Evolutionary conservation across 2,888 invertebrate species (phyloP).

Genomic region (Gandaritis pyraliata): DNA sequence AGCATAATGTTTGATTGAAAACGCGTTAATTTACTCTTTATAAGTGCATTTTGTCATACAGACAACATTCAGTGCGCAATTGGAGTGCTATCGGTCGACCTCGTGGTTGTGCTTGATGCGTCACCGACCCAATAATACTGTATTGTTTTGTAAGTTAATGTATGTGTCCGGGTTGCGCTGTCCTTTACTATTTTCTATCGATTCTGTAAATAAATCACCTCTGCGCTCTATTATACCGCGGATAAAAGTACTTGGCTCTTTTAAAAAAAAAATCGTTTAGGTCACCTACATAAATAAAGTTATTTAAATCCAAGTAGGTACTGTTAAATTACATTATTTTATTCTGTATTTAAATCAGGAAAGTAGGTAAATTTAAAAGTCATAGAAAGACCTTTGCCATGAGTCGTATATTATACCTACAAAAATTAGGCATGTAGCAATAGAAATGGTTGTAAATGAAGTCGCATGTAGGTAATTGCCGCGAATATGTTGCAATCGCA

Average conservation of each 20-base stretch:
- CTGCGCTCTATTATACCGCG: too few species aligned
- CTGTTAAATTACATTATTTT: too few species aligned
- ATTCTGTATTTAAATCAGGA: too few species aligned
- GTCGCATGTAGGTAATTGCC: conserved; percentile 54
- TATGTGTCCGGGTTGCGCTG: conserved; percentile 64
- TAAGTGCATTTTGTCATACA: conserved; percentile 7
- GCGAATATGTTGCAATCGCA: conserved; percentile 61
- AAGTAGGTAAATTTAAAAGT: too few species aligned
- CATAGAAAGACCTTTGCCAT: too few species aligned
- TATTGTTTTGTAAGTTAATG: conserved; percentile 52
- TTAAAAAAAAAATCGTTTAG: conserved; percentile 9
- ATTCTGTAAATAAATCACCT: conserved; percentile 52
- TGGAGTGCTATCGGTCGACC: conserved; percentile 59
- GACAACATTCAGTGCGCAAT: conserved; percentile 61
- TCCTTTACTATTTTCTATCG: conserved; percentile 58
- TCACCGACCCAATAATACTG: conserved; percentile 55
- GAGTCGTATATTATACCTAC: too few species aligned
- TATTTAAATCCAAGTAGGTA: too few species aligned
- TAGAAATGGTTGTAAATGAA: conserved; percentile 46
- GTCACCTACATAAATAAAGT: too few species aligned
- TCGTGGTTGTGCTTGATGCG: conserved; percentile 53
- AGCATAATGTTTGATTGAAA: background rate
- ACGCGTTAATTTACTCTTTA: background rate
- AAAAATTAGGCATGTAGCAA: conserved; percentile 3
- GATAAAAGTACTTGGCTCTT: conserved; percentile 17